Percentiles rank a stretch among this genome's conserved stretches.
These are phyloP conservation scores for Callimorpha dominula DNA, from an alignment of 2,888 invertebrate species.

Conservation along the genomic window DNA sequence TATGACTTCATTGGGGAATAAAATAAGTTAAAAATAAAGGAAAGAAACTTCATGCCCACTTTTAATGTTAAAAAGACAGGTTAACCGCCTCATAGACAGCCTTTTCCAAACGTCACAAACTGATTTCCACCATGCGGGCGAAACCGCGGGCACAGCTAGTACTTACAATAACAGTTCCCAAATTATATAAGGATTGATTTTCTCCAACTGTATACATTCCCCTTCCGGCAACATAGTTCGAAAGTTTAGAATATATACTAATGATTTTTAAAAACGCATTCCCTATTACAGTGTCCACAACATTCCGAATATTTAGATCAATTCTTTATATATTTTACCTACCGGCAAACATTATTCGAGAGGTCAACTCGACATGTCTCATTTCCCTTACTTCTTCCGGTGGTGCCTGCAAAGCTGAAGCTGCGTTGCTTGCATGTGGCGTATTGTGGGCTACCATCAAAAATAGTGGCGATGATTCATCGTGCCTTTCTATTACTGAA, in stretches of 20 bases:
- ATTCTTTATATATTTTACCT: slow-evolving; percentile 30
- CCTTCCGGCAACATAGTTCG: no score
- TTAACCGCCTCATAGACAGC: no score
- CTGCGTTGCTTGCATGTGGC: slow-evolving; percentile 91
- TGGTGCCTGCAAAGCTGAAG: slow-evolving; percentile 91
- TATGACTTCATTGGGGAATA: no score
- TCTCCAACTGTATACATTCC: no score
- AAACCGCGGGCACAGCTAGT: no score
- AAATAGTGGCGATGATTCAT: slow-evolving; percentile 89
- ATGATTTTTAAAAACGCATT: neutral
- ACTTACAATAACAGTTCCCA: neutral
- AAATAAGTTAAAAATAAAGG: no score
- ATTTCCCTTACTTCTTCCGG: slow-evolving; percentile 89
- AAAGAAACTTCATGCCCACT: no score
- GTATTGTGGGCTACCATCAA: slow-evolving; percentile 93
- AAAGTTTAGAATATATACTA: no score
- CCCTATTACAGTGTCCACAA: neutral
- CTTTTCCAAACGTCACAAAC: no score
- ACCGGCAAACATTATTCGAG: slow-evolving; percentile 92
- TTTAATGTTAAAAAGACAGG: no score
- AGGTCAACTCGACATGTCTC: slow-evolving; percentile 89
- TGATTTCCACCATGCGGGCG: no score
- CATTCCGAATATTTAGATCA: no score
- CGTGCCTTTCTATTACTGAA: slow-evolving; percentile 87
- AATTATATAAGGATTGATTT: neutral